Conservation (phyloP, 2,797 vertebrate genomes). For the Cryptoblepharus egeriae region DNA sequence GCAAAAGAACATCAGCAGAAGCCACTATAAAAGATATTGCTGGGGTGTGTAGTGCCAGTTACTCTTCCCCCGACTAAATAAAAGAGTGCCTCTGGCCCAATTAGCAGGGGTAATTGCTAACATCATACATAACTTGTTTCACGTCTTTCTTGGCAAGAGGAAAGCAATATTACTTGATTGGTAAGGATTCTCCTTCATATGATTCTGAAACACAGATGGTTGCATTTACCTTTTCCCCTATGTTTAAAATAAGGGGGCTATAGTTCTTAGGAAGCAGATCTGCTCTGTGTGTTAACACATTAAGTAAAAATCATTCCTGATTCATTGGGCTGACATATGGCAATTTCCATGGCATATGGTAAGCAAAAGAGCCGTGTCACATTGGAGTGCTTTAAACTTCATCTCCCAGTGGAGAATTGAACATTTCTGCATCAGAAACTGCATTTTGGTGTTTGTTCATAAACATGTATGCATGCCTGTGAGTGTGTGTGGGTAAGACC, state of each 20-base stretch:
- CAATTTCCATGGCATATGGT: constrained; percentile 12
- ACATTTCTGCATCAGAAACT: not conserved
- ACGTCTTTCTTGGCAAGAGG: not conserved
- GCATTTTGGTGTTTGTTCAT: not conserved
- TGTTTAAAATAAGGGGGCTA: too few species aligned
- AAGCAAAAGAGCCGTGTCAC: not conserved
- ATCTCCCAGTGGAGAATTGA: not conserved
- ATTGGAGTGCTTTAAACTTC: not conserved
- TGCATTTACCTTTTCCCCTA: not conserved
- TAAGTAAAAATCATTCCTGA: not conserved
- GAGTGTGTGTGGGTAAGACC: not conserved
- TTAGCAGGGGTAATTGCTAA: too few species aligned
- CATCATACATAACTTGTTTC: not conserved
- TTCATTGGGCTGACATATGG: not conserved
- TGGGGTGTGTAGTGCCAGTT: too few species aligned
- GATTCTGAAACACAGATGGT: not conserved
- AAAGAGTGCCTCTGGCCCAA: too few species aligned
- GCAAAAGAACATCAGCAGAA: too few species aligned
- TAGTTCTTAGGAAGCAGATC: constrained; percentile 1
- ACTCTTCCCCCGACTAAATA: too few species aligned
- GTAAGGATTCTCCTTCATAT: not conserved
- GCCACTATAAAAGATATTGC: too few species aligned
- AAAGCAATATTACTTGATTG: not conserved
- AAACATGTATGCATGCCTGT: too few species aligned
- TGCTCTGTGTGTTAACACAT: not conserved